Conservation (phyloP, 2,797 vertebrate genomes). For the Poeciliopsis presidionis region DNA sequence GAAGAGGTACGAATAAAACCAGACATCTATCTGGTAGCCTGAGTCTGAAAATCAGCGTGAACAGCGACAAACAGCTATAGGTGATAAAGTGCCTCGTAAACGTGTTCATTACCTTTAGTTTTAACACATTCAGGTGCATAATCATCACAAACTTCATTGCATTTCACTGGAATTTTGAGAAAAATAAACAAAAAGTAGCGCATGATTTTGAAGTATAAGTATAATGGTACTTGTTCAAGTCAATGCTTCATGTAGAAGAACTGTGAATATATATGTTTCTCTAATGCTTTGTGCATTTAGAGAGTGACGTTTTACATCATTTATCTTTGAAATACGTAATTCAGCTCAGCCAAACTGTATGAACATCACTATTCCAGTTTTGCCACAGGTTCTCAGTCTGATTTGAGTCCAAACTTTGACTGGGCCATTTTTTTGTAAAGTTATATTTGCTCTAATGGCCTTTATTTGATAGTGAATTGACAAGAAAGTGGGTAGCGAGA, state of each 20-base stretch:
- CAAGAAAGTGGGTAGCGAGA: too few species aligned
- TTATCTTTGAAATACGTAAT: background rate
- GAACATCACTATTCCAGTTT: background rate
- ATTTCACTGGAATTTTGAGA: background rate
- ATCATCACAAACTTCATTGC: background rate
- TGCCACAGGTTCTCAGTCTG: background rate
- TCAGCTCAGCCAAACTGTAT: background rate
- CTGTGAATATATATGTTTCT: background rate
- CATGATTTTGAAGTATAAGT: background rate
- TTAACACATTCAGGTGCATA: background rate
- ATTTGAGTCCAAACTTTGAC: background rate
- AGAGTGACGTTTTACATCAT: background rate
- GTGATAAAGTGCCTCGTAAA: background rate
- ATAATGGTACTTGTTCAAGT: background rate
- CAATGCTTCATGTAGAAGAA: too few species aligned
- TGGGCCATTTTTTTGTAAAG: too few species aligned
- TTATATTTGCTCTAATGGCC: too few species aligned
- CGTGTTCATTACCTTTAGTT: background rate
- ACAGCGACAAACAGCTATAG: background rate
- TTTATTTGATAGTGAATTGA: too few species aligned
- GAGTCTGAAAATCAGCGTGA: background rate
- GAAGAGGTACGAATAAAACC: background rate
- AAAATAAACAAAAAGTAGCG: background rate
- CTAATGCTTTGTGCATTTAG: background rate
- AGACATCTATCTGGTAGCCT: background rate